Percentiles rank a stretch among this genome's conserved stretches.
Conservation (phyloP, 2,113 vertebrate species). For the Piprites chloris region DNA sequence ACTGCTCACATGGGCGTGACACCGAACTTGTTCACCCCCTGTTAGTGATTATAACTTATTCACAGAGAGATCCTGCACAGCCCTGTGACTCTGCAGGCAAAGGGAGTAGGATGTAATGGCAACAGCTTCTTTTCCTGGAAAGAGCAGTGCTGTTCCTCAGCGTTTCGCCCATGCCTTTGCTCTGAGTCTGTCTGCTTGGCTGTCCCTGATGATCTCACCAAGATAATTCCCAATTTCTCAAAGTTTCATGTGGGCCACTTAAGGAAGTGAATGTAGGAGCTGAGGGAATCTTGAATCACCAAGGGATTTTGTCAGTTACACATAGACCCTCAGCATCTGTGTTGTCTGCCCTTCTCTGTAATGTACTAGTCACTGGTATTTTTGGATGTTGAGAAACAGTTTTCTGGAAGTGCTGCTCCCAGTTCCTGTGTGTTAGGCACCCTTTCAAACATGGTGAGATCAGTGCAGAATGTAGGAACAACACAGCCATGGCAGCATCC, state of each 20-base stretch:
- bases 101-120: neutral
- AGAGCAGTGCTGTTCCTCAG: neutral
- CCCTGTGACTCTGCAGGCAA: rapidly evolving
- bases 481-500: neutral
- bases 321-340: rapidly evolving
- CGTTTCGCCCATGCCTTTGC: neutral
- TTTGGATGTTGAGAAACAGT: neutral
- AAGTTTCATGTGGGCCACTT: neutral
- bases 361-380: neutral
- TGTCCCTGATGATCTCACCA: neutral
- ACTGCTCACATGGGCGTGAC: neutral
- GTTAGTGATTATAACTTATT: neutral
- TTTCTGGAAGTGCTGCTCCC: neutral
- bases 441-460: neutral
- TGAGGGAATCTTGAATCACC: neutral
- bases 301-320: neutral
- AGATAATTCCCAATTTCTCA: neutral
- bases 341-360: neutral
- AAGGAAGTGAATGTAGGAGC: neutral
- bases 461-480: neutral
- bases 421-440: neutral
- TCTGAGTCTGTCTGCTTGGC: neutral
- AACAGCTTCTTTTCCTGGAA: neutral
- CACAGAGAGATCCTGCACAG: neutral
- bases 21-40: neutral